Evolutionary conservation across 2,888 invertebrate genomes (phyloP), one percentile per base, ranked within the genome.

Genomic region (Caradrina kadenii): DNA sequence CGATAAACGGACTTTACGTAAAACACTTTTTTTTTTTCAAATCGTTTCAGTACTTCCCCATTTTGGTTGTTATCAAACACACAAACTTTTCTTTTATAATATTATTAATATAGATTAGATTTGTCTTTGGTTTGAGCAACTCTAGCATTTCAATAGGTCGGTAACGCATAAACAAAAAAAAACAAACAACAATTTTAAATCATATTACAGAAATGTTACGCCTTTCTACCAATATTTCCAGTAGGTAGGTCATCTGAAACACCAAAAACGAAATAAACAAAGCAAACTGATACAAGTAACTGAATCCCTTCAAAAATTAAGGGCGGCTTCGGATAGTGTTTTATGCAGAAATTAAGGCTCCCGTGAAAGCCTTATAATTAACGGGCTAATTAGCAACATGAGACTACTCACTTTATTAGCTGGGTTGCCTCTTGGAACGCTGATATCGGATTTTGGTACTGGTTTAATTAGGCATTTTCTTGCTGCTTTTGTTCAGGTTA

Each of bases 371-470:
- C 91, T 95, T 93, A 95, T 94, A 95, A 95, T 94, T 93, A 95
- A 95, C 92, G 93, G 83, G 89, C 94, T 96, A 95, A 95, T 96
- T 95, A 96, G 95, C 88, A 95, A 95, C 94, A 91, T 92, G 95
- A 95, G 93, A 94, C 92, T 90, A 68, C 68, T 89, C 91, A 90
- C 92, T 94, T 95, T 95, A 94, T 94, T 94, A 94, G 92, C 92
- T 88, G 90, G 90, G 84, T 88, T 85, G 88, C 87, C 87, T 93
- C 92, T 93, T 93, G 93, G 92, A 91, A 92, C 88, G 80, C 88
- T 89, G 92, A 93, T 94, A 95, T 95, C 94, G 93, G 94, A 93
- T 95, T 95, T 95, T 93, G 93, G 94, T 93, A 91, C 93, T 91
- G 90, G 88, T 92, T 94, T 95, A 95, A 95, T 95, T 94, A 95